Base-by-base conservation (phyloP, 1,140 invertebrate species). In the Meloidogyne chitwoodi region DNA sequence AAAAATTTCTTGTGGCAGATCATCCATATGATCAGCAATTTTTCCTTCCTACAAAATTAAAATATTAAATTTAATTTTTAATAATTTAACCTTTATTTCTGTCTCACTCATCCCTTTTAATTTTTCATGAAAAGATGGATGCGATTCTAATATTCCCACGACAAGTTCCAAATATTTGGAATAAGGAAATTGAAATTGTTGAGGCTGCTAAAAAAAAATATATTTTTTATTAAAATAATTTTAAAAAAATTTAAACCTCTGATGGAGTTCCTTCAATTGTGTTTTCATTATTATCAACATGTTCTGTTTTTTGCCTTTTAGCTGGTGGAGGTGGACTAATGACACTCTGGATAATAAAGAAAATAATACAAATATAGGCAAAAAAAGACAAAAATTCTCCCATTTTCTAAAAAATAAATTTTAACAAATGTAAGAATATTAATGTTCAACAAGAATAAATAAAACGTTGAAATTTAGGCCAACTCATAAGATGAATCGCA, bases 131-230 rank as follows among this genome's bases (percentile, higher is more conserved):
- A 86, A 86, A 48, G 83, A 81, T 5, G 85, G 85, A 61, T 86
- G 81, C 27, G 69, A 79, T 78, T 86, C 85, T 4, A 86, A 64
- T 69, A 86, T 84, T 66, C 86, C 85, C 4, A 86, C 84, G 0
- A 86, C 85, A 48, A 85, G 75, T 77, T 86, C 85, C n/a, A 86
- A 68, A 67, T 86, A 86, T 67, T 86, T 85, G n/a, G 74, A 81
- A 72, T 86, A 86, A 12, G 85, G 74, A 73, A 86, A 86, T 69
- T 86, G 61, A 61, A 87, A 86, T 1, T 72, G 27, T 83, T 87
- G 26, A 81, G 34, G 34, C 8, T 38, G 34, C 34, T 38, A 0
- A 85, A 65, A 22, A 31, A 29, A 68, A n/a, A n/a, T n/a, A 38
- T 22, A 19, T 38, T 56, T 62, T 19, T 24, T 31, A 63, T 48